These are phyloP conservation scores for Zapus hudsonius DNA, from an alignment of 2,113 vertebrate species.

Conservation along the genomic window DNA sequence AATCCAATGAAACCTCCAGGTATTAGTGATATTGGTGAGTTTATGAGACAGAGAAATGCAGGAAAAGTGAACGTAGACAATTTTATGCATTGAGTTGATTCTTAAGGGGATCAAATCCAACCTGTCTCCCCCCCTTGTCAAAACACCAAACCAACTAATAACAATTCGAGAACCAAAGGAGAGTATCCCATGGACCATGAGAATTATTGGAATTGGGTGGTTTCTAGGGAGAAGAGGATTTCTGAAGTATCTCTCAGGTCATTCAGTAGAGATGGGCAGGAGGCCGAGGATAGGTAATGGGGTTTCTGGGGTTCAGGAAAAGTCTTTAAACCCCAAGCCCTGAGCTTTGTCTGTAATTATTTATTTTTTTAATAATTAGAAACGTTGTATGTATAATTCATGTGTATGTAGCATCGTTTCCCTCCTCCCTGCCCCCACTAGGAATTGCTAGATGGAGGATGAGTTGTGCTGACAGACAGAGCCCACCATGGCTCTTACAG, in stretches of 20 bases:
- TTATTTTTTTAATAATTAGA: too few relatives aligned
- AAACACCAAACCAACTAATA: background rate
- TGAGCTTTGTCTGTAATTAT: too few relatives aligned
- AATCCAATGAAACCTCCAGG: background rate
- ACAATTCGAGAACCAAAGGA: background rate
- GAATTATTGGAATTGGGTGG: background rate
- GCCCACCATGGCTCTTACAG: too few relatives aligned
- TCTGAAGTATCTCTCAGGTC: background rate
- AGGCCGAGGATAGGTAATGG: too few relatives aligned
- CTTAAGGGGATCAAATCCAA: background rate
- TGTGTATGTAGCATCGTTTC: too few relatives aligned
- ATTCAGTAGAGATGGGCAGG: background rate
- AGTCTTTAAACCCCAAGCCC: too few relatives aligned
- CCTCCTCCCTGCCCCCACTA: too few relatives aligned
- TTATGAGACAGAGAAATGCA: background rate
- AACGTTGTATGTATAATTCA: too few relatives aligned
- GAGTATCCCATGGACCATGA: background rate
- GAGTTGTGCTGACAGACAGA: too few relatives aligned
- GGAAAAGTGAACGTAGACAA: background rate
- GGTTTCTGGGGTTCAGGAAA: too few relatives aligned
- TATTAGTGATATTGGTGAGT: background rate
- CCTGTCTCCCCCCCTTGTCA: background rate
- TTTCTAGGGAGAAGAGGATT: conserved; percentile 10
- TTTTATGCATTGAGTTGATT: background rate
- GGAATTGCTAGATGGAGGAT: too few relatives aligned